Conservation (phyloP, 2,888 invertebrate species). For the Luffia ferchaultella region DNA sequence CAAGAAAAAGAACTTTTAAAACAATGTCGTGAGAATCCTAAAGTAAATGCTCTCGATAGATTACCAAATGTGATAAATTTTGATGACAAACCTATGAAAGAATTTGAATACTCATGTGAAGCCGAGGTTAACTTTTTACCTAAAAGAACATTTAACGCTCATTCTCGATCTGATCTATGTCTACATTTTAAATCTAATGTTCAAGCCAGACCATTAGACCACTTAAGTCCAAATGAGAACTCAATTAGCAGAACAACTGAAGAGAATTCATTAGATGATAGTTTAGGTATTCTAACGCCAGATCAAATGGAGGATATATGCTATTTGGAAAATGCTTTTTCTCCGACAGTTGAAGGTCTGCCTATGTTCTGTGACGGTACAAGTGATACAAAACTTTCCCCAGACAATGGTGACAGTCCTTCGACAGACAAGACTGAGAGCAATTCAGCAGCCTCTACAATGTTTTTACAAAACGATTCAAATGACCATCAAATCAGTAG, state of each 20-base stretch:
- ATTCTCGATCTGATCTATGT: constrained; percentile 55
- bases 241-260: constrained; percentile 65
- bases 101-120: constrained; percentile 59
- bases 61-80: constrained; percentile 52
- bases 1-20: neutral
- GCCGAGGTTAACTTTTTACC: constrained; percentile 35
- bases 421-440: constrained; percentile 66
- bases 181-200: constrained; percentile 49
- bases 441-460: constrained; percentile 57
- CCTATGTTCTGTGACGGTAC: constrained; percentile 48
- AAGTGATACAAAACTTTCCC: constrained; percentile 48
- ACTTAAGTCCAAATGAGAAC: constrained; percentile 53
- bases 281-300: constrained; percentile 86
- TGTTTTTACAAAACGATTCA: constrained; percentile 44
- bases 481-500: constrained; percentile 18
- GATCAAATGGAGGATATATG: constrained; percentile 85
- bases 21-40: constrained; percentile 20
- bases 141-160: constrained; percentile 43
- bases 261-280: constrained; percentile 86
- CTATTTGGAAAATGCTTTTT: constrained; percentile 69
- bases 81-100: constrained; percentile 53
- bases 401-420: constrained; percentile 60
- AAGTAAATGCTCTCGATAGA: constrained; percentile 37
- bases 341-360: constrained; percentile 72
- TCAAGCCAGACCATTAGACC: constrained; percentile 40